Evolutionary conservation across 2,888 invertebrate species (phyloP), one percentile per base, ranked within the genome.

Genomic region (Sthenelais limicola): DNA sequence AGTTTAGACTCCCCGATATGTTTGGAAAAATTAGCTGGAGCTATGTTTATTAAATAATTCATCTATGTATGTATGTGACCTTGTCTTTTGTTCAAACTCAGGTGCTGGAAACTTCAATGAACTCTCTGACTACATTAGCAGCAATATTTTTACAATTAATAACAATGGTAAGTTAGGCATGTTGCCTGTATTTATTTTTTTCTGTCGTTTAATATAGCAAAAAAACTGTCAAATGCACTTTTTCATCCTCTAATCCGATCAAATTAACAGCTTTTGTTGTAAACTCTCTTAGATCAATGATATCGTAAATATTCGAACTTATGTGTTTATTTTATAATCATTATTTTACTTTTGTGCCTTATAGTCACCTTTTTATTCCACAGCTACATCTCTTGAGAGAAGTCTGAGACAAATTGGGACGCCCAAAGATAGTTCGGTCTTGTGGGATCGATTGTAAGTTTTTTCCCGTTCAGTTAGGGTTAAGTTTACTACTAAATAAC

Each of bases 41-140:
- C n/a, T n/a, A n/a, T n/a, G n/a, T n/a, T n/a, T n/a, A n/a, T n/a
- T n/a, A n/a, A n/a, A n/a, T n/a, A n/a, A n/a, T n/a, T n/a, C n/a
- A n/a, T n/a, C n/a, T n/a, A n/a, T n/a, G n/a, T n/a, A n/a, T n/a
- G n/a, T n/a, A n/a, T n/a, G n/a, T n/a, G n/a, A n/a, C n/a, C n/a
- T n/a, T n/a, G n/a, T n/a, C n/a, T n/a, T n/a, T n/a, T n/a, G n/a
- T n/a, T n/a, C n/a, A n/a, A n/a, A 48, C 74, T 52, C 75, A 71
- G 94, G 94, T 88, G 94, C 92, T 3, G 93, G 93, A 48, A 94
- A 88, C 84, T 94, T 78, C 62, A 69, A 68, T 33, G 80, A 79
- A 28, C 49, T 81, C 9, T 79, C 74, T 58, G 80, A 82, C 26
- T 73, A 79, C 51, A 82, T 85, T 26, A 74, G 81, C 52, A 79